Percentiles rank a stretch among this genome's conserved stretches.
phyloP scores from a whole-genome alignment of 2,888 invertebrate species.

The Cantharis flavilabris region DNA sequence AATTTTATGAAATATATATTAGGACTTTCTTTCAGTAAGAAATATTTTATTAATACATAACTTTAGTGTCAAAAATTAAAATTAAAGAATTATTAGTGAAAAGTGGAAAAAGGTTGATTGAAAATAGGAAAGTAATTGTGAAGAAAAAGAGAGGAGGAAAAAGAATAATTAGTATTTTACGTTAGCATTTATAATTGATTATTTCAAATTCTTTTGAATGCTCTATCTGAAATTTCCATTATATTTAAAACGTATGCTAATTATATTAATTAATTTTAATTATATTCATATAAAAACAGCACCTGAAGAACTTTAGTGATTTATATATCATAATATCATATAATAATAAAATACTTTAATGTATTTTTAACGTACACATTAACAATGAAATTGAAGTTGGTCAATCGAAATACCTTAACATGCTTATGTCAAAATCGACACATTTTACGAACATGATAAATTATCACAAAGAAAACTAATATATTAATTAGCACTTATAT shows the following conservation, averaged over 20 bases:
- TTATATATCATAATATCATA: background rate
- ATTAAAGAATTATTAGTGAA: no score
- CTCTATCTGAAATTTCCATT: background rate
- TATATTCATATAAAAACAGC: background rate
- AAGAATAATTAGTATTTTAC: background rate
- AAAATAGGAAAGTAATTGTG: no score
- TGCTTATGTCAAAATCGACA: slow-evolving; percentile 1
- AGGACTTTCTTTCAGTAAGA: no score
- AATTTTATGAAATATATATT: background rate
- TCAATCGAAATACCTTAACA: background rate
- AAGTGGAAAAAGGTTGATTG: no score
- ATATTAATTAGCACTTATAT: slow-evolving; percentile 8
- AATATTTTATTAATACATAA: no score
- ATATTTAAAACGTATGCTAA: background rate
- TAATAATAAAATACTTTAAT: background rate
- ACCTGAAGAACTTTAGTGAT: background rate
- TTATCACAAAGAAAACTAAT: background rate
- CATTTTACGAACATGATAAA: background rate
- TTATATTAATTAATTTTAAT: background rate
- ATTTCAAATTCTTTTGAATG: background rate
- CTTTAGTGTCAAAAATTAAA: no score
- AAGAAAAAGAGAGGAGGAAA: background rate
- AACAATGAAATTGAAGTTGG: background rate
- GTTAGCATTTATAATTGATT: background rate
- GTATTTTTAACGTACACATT: background rate